Conservation (phyloP, 2,888 invertebrate species). For the Conomelus anceps region DNA sequence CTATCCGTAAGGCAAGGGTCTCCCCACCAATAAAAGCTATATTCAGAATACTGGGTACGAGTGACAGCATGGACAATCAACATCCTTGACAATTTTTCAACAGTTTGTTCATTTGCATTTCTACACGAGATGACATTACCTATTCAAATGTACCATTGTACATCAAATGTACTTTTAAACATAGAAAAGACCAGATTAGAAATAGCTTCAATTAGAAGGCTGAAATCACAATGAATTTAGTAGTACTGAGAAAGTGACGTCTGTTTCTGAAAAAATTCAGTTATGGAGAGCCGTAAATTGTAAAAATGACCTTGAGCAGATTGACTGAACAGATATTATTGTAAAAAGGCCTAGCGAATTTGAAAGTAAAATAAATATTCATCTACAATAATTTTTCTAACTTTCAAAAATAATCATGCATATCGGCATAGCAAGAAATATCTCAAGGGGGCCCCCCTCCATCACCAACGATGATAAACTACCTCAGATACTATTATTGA, state of each 20-base stretch:
- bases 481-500: no score
- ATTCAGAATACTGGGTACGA: not conserved
- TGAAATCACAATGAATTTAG: not conserved
- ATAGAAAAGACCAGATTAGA: not conserved
- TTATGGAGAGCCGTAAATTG: not conserved
- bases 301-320: not conserved
- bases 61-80: not conserved
- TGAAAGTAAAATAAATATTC: no score
- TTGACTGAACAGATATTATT: not conserved
- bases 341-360: no score
- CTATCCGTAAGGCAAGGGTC: no score
- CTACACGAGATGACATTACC: not conserved
- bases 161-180: not conserved
- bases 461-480: no score
- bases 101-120: not conserved
- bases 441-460: no score
- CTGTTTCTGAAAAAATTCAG: not conserved
- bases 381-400: no score
- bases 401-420: no score
- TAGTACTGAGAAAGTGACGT: not conserved
- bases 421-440: no score
- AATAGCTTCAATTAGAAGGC: not conserved
- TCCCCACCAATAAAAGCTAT: no score
- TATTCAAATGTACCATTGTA: not conserved
- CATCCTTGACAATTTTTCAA: not conserved